Percentiles rank a stretch among this genome's conserved stretches.
phyloP scores from a whole-genome alignment of 2,113 vertebrate species.

The Cranoglanis bouderius region DNA sequence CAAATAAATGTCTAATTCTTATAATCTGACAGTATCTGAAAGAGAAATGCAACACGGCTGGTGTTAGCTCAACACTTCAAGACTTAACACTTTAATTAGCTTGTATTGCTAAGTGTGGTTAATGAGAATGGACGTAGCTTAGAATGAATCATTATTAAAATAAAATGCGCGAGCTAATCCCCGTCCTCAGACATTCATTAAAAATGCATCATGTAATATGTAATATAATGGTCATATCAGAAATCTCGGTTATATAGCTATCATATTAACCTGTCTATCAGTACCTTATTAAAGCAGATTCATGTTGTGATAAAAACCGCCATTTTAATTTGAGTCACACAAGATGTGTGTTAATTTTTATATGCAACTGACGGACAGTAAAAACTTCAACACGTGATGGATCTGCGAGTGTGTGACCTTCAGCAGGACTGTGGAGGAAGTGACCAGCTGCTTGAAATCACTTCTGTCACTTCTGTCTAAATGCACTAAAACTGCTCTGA shows the following conservation, averaged over 20 bases:
- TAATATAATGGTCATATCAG: background rate
- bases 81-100: conserved; percentile 2
- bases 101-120: background rate
- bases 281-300: background rate
- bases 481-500: background rate
- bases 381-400: background rate
- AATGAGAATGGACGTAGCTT: conserved; percentile 1
- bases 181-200: background rate
- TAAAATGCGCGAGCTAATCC: background rate
- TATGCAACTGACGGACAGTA: background rate
- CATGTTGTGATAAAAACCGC: background rate
- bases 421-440: background rate
- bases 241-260: background rate
- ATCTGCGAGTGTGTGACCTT: conserved; percentile 1
- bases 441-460: background rate
- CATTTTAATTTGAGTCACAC: background rate
- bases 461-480: background rate
- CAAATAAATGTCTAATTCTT: background rate
- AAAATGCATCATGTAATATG: background rate
- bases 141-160: conserved; percentile 3
- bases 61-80: background rate
- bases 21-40: background rate
- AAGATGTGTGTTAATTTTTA: background rate
- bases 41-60: background rate
- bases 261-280: background rate